Conservation (phyloP, 2,888 invertebrate genomes). For the Cyrtodaria siliqua region DNA sequence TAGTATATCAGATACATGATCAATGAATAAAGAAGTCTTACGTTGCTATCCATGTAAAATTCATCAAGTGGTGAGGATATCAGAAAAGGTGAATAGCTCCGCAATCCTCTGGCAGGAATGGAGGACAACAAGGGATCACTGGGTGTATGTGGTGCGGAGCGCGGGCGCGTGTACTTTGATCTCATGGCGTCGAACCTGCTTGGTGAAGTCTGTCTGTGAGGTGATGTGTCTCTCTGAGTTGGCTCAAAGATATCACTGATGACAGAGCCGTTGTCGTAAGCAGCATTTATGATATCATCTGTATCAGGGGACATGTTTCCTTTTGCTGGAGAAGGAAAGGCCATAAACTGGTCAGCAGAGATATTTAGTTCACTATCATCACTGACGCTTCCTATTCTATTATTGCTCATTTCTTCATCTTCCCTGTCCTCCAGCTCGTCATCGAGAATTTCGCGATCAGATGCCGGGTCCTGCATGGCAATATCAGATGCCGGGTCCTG, state of each 20-base stretch:
- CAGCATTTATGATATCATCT: slow-evolving; percentile 63
- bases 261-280: slow-evolving; percentile 64
- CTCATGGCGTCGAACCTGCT: slow-evolving; percentile 60
- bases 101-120: slow-evolving; percentile 51
- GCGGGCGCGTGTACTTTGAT: slow-evolving; percentile 67
- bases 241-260: slow-evolving; percentile 73
- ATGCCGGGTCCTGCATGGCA: slow-evolving; percentile 35
- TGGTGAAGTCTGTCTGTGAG: slow-evolving; percentile 1
- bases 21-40: too few species aligned
- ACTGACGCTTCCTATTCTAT: slow-evolving; percentile 70
- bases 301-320: slow-evolving; percentile 48
- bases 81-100: slow-evolving; percentile 47
- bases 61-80: slow-evolving; percentile 55
- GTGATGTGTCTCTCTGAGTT: slow-evolving; percentile 9
- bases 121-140: slow-evolving; percentile 39
- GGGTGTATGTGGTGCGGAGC: slow-evolving; percentile 37
- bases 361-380: slow-evolving; percentile 66
- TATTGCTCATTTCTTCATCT: slow-evolving; percentile 52
- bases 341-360: slow-evolving; percentile 54
- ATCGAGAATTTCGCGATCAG: slow-evolving; percentile 52
- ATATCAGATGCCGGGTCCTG: slow-evolving; percentile 50
- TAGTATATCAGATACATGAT: too few species aligned
- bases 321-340: slow-evolving; percentile 33
- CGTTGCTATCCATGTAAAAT: slow-evolving; percentile 63
- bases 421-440: slow-evolving; percentile 34